Base-by-base conservation (phyloP, 2,888 invertebrate species). In the Meta bourneti region DNA sequence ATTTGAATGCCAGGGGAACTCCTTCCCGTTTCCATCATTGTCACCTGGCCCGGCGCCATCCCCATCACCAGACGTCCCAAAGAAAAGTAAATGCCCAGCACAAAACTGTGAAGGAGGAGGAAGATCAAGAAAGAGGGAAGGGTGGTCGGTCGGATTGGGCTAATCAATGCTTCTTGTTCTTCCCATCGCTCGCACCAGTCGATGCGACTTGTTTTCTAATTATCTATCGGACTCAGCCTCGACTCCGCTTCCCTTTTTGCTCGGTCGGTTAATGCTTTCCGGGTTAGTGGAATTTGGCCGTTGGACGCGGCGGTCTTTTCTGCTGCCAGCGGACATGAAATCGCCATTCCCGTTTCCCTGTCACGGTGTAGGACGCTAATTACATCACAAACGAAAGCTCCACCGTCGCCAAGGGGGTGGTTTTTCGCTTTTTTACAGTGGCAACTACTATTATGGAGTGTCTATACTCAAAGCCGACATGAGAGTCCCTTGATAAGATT, bases 141-240 rank as follows among this genome's bases (percentile, higher is more conserved):
- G 8, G 34, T 16, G 19, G 34, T 34, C 34, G 34, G 34, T 34
- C 34, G 34, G 75, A 16, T 8, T 49, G 11, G 48, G 81, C 88
- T 81, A 89, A 89, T 89, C 88, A 81, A 89, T 89, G 88, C 61
- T 69, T 9, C 75, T 81, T 77, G 74, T 81, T 88, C 80, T 51
- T 19, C 71, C 13, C 84, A 51, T 34, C 34, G 34, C 34, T 34
- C 34, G 34, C 4, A 71, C n/a, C 9, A 48, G 72, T 52, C 88
- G 54, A 81, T 80, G 74, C 61, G 61, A 77, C 70, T 82, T 51
- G 61, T 75, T 81, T 88, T 34, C 88, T 89, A 89, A 89, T 82
- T 77, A 77, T 80, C 89, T 49, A 52, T 51, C 51, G 70, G 51
- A 16, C 20, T 20, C n/a, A n/a, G n/a, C 11, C n/a, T 77, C 49